Evolutionary conservation across 64 coral and sea anemone genomes (phyloP).

Genomic region (Pocillopora damicornis): DNA sequence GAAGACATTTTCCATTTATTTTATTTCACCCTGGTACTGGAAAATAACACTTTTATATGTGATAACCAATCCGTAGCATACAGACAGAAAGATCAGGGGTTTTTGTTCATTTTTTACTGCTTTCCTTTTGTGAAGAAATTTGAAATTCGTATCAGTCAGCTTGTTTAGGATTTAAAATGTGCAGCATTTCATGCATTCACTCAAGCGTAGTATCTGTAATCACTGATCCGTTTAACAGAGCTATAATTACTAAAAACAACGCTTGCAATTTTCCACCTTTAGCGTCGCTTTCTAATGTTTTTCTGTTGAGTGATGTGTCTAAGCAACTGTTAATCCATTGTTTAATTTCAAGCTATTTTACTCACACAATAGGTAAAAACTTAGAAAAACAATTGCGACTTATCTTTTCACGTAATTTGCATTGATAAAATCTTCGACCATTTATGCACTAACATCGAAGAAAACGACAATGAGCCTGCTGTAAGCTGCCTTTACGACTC

Average conservation of each 20-base stretch:
- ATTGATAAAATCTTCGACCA: conserved; percentile 4
- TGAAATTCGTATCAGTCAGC: no score
- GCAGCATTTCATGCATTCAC: background rate
- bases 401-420: background rate
- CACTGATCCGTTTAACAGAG: background rate
- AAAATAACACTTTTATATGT: no score
- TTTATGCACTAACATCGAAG: no score
- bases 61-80: background rate
- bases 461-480: background rate
- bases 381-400: background rate
- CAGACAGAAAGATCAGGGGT: background rate
- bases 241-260: background rate
- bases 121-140: no score
- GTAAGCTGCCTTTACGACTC: background rate
- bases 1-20: no score
- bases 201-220: background rate
- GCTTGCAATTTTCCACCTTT: background rate
- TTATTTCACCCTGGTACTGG: no score
- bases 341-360: background rate
- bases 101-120: no score
- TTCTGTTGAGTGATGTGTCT: background rate
- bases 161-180: background rate
- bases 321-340: conserved; percentile 6
- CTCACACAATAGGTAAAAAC: background rate
- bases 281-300: background rate